Evolutionary conservation across 2,888 invertebrate genomes (phyloP), one percentile per base, ranked within the genome.

Genomic region (Camptogramma bilineatum): DNA sequence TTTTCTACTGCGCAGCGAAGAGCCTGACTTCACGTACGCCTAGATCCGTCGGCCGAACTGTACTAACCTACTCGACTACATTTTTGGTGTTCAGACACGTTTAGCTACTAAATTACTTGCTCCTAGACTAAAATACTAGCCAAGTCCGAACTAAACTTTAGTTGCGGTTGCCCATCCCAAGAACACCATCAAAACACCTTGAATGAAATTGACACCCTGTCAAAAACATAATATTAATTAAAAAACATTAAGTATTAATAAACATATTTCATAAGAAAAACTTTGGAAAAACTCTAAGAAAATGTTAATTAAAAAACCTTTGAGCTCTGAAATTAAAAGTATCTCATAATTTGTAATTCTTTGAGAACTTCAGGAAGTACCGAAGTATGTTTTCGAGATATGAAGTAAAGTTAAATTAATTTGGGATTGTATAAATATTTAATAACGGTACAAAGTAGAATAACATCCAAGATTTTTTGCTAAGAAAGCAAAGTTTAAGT

Each of bases 321-420:
- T 17, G 44, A 17, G 44, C 17, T 13, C 44, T 8, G 34, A 39
- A 39, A 7, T 16, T 7, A 17, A 44, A 44, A 44, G 44, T 44
- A 44, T 39, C 34, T 39, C 13, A 7, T 16, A 16, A 44, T 44
- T 44, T 17, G 16, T 44, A 44, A 44, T 39, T 52, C 39, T 31
- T 52, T 19, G 10, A 18, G 7, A 21, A 39, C 10, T 52, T 52
- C 21, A 52, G 19, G 13, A 52, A 39, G 39, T 7, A 34, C 52
- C 16, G 52, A 19, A 39, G 18, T 18, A 19, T 24, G 24, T 44
- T 24, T 24, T 24, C 7, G 4, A 53, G 19, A 39, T 53, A 3
- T 53, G 18, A 18, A 21, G 19, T 17, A 52, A 34, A 51, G 10
- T 34, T 52, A 44, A 44, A 44, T 44, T 44, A 44, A 44, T 17